Evolutionary conservation across 2,888 invertebrate species (phyloP), one percentile per base, ranked within the genome.

Genomic region (Arge pagana): DNA sequence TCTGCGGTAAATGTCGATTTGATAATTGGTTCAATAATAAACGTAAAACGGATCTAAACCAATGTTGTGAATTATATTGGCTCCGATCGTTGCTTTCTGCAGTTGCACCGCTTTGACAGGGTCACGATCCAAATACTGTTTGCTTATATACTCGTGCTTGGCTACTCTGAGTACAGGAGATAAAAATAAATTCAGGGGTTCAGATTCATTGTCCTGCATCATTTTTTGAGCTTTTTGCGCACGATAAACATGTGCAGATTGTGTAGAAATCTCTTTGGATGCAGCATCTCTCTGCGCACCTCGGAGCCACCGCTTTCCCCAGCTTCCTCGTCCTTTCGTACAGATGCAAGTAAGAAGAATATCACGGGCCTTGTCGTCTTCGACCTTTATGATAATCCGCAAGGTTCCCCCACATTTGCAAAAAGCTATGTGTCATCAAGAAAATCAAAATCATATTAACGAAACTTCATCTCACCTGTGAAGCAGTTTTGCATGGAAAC

Each of bases 21-120:
- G 61, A 13, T 52, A 49, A 4, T 52, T 39, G 2, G 55, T 43
- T 48, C 54, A 56, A 15, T 60, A 62, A 23, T 56, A 49, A 0
- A 60, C 50, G 8, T 28, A 52, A 31, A 60, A 62, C 7, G 55
- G 58, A 21, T 55, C 49, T 2, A 52, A 13, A 21, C 52, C 55
- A n/a, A 59, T 52, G 35, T 53, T 52, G 23, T 54, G 53, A 16
- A 59, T 54, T 21, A 52, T 50, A 13, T 50, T 40, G n/a, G 42
- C 24, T 30, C 45, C 51, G 7, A 23, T 40, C 3, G 18, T 23
- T 6, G 28, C n/a, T 4, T 52, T 35, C 16, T 54, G 11, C 21
- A 53, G 48, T n/a, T 40, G 40, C 8, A 58, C 19, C 0, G 58
- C 53, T 5, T 21, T 48, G 1, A 57, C n/a, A 1, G 52, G 48